These are phyloP conservation scores for Cetoscarus ocellatus DNA, from an alignment of 2,797 vertebrate species.

Conservation along the genomic window DNA sequence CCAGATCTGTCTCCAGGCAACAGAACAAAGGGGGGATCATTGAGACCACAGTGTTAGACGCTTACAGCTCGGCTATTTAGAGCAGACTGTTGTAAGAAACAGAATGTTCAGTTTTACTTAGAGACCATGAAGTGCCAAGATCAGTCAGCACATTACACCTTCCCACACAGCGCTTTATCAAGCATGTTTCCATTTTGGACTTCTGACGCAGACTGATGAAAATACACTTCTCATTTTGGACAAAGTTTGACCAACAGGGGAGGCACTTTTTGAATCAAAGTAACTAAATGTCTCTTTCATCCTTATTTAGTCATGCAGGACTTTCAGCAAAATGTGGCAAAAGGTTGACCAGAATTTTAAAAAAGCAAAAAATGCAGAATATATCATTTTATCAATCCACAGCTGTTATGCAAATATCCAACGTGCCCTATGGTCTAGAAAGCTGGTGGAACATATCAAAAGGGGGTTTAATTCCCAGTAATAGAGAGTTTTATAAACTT, in stretches of 20 bases:
- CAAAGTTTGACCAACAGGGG: not conserved
- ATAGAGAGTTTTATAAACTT: too few relatives aligned
- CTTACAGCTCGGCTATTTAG: conserved; percentile 56
- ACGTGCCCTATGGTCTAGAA: too few relatives aligned
- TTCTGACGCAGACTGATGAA: not conserved
- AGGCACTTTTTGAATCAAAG: not conserved
- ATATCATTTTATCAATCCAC: too few relatives aligned
- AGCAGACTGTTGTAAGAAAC: conserved; percentile 44
- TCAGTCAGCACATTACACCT: not conserved
- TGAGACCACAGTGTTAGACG: conserved; percentile 43
- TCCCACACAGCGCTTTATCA: not conserved
- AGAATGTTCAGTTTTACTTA: conserved; percentile 24
- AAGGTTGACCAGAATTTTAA: too few relatives aligned
- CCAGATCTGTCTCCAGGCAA: conserved; percentile 70
- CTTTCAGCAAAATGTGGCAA: too few relatives aligned
- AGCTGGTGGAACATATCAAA: too few relatives aligned
- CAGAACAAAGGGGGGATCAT: conserved; percentile 56
- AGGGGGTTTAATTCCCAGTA: too few relatives aligned
- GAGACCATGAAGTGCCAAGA: not conserved
- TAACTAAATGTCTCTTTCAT: too few relatives aligned
- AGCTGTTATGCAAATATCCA: too few relatives aligned
- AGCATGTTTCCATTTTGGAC: not conserved
- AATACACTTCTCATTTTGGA: not conserved
- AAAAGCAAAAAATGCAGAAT: too few relatives aligned
- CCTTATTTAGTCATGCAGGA: too few relatives aligned